Conservation (phyloP, 2,113 vertebrate species). For the Malurus melanocephalus region DNA sequence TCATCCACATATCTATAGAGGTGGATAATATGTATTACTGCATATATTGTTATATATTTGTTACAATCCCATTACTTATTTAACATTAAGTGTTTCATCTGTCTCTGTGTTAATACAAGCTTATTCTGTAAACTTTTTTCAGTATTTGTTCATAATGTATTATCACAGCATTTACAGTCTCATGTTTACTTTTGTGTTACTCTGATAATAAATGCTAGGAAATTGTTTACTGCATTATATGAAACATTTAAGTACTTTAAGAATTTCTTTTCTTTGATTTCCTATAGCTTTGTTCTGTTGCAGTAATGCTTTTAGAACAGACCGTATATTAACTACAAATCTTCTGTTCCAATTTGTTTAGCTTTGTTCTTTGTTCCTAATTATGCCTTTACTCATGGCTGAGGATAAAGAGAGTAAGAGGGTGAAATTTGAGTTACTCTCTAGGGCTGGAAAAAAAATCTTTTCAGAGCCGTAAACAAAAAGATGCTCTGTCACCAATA, state of each 20-base stretch:
- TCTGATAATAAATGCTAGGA: neutral
- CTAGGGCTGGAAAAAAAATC: neutral
- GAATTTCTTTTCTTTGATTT: neutral
- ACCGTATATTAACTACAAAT: neutral
- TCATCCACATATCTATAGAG: neutral
- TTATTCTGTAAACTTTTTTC: neutral
- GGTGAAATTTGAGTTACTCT: neutral
- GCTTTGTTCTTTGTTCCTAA: neutral
- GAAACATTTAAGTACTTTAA: neutral
- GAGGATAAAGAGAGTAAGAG: neutral
- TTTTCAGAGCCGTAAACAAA: neutral
- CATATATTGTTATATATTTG: neutral
- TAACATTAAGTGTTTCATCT: neutral
- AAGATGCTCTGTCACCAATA: neutral
- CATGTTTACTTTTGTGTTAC: neutral
- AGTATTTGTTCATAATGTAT: neutral
- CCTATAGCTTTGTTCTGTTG: neutral
- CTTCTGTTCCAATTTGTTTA: neutral
- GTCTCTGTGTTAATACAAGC: neutral
- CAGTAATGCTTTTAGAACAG: neutral
- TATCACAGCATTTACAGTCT: neutral
- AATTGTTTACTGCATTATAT: neutral
- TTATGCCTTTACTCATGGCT: neutral
- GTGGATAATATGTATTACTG: neutral
- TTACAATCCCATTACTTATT: neutral